phyloP scores from a whole-genome alignment of 2,888 invertebrate species.

The Lasioglossum vierecki region DNA sequence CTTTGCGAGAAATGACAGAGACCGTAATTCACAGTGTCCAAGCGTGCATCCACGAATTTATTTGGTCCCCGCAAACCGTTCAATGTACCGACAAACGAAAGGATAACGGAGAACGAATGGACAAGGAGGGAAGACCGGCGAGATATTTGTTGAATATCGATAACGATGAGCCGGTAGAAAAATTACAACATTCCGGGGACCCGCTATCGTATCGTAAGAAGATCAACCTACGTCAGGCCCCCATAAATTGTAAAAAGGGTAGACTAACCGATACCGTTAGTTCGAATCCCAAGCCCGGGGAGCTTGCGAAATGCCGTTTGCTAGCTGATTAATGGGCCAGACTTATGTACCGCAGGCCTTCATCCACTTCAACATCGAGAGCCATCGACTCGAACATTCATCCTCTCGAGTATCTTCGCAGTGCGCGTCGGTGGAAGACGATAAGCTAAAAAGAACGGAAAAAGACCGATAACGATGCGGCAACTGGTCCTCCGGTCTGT shows the following conservation, averaged over 20 bases:
- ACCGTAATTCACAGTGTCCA: neutral
- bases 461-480: slow-evolving; percentile 59
- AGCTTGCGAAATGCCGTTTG: slow-evolving; percentile 72
- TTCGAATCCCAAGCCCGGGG: slow-evolving; percentile 53
- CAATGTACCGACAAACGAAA: slow-evolving; percentile 5
- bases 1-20: neutral
- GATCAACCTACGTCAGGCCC: slow-evolving; percentile 53
- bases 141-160: slow-evolving; percentile 34
- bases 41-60: neutral
- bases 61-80: neutral
- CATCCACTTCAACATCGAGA: slow-evolving; percentile 71
- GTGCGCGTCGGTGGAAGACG: slow-evolving; percentile 58
- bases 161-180: slow-evolving; percentile 37
- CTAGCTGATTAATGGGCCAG: slow-evolving; percentile 72
- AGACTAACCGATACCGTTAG: slow-evolving; percentile 58
- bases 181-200: slow-evolving; percentile 39
- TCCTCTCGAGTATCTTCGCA: slow-evolving; percentile 68
- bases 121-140: neutral
- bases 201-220: slow-evolving; percentile 57
- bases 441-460: slow-evolving; percentile 60
- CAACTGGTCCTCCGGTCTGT: slow-evolving; percentile 41
- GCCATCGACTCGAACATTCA: slow-evolving; percentile 69
- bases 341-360: slow-evolving; percentile 71
- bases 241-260: slow-evolving; percentile 65
- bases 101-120: slow-evolving; percentile 1